Evolutionary conservation across 2,888 invertebrate genomes (phyloP).

Genomic region (Erebia aethiops): DNA sequence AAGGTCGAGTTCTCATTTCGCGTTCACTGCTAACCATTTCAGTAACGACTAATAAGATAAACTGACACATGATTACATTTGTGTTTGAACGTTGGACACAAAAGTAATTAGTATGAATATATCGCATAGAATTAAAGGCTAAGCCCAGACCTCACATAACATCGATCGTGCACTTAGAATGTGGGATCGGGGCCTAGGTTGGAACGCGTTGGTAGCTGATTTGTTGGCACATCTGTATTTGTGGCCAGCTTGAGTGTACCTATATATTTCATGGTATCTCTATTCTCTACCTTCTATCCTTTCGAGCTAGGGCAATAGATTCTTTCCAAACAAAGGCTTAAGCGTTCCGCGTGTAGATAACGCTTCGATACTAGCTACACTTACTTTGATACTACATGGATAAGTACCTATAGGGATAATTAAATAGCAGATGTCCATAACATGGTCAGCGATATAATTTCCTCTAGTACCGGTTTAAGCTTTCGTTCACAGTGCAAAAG

Average conservation of each 20-base stretch:
- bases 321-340: neutral
- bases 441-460: neutral
- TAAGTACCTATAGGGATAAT: neutral
- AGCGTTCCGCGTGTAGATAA: neutral
- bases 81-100: no score
- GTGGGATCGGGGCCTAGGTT: neutral
- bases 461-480: neutral
- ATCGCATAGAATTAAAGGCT: no score
- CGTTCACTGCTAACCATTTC: no score
- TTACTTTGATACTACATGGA: constrained; percentile 1
- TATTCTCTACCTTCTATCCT: neutral
- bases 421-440: neutral
- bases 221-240: neutral
- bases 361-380: neutral
- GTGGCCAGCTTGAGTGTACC: neutral
- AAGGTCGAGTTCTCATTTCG: no score
- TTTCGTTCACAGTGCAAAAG: neutral
- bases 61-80: no score
- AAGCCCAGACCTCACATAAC: no score
- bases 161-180: neutral
- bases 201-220: neutral
- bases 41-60: no score
- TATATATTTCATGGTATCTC: constrained; percentile 5
- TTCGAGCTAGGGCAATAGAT: constrained; percentile 7
- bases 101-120: no score